These are phyloP conservation scores for Adelognathus sp. DNA, from an alignment of 2,888 invertebrate genomes.

Conservation along the genomic window DNA sequence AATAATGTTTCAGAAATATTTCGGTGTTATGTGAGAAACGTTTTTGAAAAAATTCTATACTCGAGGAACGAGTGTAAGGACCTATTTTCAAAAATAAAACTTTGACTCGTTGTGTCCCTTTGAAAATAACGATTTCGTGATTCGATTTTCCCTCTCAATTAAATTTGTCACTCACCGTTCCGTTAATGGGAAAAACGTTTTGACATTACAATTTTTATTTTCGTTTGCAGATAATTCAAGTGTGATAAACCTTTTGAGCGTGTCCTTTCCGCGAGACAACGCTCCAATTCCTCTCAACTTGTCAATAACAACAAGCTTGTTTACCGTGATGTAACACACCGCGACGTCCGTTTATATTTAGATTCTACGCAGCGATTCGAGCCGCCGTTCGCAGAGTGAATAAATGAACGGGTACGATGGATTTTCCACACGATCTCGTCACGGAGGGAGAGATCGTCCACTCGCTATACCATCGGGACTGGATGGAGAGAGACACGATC, in stretches of 20 bases:
- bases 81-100: too few relatives aligned
- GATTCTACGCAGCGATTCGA: constrained; percentile 52
- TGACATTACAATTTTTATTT: neutral
- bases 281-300: constrained; percentile 43
- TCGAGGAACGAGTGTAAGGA: too few relatives aligned
- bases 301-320: constrained; percentile 55
- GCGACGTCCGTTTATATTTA: constrained; percentile 48
- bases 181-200: neutral
- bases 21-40: too few relatives aligned
- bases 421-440: neutral
- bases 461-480: too few relatives aligned
- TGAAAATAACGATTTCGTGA: too few relatives aligned
- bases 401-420: constrained; percentile 1
- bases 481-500: neutral
- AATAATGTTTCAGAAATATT: too few relatives aligned
- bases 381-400: neutral
- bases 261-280: constrained; percentile 21
- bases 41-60: too few relatives aligned
- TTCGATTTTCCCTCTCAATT: too few relatives aligned
- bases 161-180: neutral
- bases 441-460: neutral
- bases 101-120: too few relatives aligned
- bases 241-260: too few relatives aligned
- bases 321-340: constrained; percentile 59
- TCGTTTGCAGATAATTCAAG: neutral